Percentiles rank a stretch among this genome's conserved stretches.
These are phyloP conservation scores for Martes martes DNA, from an alignment of 2,113 vertebrate species.

Conservation along the genomic window DNA sequence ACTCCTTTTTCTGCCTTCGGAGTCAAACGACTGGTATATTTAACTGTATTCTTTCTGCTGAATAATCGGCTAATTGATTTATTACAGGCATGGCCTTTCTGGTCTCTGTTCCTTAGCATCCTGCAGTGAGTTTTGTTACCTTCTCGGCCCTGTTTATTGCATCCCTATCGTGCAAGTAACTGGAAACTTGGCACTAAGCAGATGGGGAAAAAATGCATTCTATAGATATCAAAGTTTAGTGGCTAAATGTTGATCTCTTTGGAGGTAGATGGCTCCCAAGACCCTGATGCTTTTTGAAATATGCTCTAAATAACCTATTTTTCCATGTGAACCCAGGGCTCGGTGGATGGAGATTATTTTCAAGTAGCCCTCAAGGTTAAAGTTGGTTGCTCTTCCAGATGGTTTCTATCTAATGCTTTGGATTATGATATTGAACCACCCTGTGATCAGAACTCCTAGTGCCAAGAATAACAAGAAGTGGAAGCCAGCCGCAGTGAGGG, in stretches of 20 bases:
- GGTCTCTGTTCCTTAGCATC: not conserved
- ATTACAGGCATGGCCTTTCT: not conserved
- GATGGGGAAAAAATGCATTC: conserved; percentile 54
- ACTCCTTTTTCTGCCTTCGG: not conserved
- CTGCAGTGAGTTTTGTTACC: conserved; percentile 13
- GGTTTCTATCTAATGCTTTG: conserved; percentile 83
- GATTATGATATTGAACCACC: conserved; percentile 79
- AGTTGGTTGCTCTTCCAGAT: conserved; percentile 84
- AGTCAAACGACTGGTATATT: not conserved
- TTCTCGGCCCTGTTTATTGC: conserved; percentile 8
- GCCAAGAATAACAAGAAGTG: conserved; percentile 82
- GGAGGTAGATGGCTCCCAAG: conserved; percentile 65
- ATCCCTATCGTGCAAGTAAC: conserved; percentile 14
- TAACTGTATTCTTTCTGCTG: conserved; percentile 55
- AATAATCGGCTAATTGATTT: conserved; percentile 72
- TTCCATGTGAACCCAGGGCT: conserved; percentile 53
- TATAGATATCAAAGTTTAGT: not conserved
- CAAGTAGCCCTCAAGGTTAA: conserved; percentile 84
- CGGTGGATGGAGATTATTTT: conserved; percentile 77
- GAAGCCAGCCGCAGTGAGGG: conserved; percentile 71
- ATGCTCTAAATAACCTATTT: conserved; percentile 43
- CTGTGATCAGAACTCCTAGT: conserved; percentile 72
- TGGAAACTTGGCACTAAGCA: conserved; percentile 66
- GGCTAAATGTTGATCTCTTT: conserved; percentile 55
- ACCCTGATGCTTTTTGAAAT: conserved; percentile 11